These are phyloP conservation scores for Labrus mixtus DNA, from an alignment of 2,113 vertebrate genomes.

Conservation along the genomic window DNA sequence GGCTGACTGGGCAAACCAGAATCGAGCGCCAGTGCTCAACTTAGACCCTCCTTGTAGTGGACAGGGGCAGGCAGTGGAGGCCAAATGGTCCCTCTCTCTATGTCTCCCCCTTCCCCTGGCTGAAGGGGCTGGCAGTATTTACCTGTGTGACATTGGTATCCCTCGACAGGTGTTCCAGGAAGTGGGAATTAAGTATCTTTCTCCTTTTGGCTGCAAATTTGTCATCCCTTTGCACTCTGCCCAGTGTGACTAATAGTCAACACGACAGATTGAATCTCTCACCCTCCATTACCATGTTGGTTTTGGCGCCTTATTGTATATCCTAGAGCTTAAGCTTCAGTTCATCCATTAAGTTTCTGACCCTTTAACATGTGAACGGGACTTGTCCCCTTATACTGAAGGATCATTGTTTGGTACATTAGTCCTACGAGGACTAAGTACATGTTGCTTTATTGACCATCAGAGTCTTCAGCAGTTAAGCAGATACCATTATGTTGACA, in stretches of 20 bases:
- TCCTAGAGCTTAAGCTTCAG: conserved; percentile 39
- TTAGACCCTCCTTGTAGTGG: conserved; percentile 93
- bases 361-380: conserved; percentile 8
- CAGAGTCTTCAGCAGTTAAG: conserved; percentile 9
- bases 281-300: conserved; percentile 45
- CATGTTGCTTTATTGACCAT: conserved; percentile 1
- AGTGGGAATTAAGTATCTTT: conserved; percentile 96
- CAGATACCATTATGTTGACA: conserved; percentile 32
- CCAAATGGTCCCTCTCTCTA: conserved; percentile 96
- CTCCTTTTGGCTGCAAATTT: conserved; percentile 97
- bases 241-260: conserved; percentile 67
- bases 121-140: conserved; percentile 91
- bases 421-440: conserved; percentile 15
- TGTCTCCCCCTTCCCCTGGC: conserved; percentile 92
- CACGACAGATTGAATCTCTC: conserved; percentile 28
- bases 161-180: conserved; percentile 96
- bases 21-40: conserved; percentile 94
- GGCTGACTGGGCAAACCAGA: conserved; percentile 97
- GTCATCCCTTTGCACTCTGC: conserved; percentile 95
- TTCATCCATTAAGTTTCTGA: conserved; percentile 36
- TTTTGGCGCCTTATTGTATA: conserved; percentile 50
- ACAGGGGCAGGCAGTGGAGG: conserved; percentile 90
- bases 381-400: conserved; percentile 16
- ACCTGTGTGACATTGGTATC: conserved; percentile 96
- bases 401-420: conserved; percentile 34